Conservation (phyloP, 2,113 vertebrate species). For the Toxotes jaculatrix region DNA sequence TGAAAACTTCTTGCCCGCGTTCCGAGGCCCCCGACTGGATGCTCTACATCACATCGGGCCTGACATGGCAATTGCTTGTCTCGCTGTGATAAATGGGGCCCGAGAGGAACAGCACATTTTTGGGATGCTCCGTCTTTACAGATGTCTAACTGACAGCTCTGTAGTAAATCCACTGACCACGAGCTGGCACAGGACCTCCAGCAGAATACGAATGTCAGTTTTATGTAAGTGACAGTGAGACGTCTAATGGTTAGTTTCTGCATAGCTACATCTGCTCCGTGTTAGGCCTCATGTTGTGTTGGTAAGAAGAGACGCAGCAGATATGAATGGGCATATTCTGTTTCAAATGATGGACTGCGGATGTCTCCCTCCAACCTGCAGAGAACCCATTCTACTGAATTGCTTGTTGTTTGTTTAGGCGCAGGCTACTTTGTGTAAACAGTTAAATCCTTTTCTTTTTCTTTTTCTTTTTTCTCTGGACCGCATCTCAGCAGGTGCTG, state of each 20-base stretch:
- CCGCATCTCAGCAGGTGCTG: constrained; percentile 62
- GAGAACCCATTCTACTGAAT: background rate
- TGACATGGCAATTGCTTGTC: constrained; percentile 49
- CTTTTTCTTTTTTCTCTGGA: background rate
- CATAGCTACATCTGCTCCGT: constrained; percentile 50
- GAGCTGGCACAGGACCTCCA: constrained; percentile 1
- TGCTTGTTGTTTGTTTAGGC: constrained; percentile 38
- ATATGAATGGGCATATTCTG: constrained; percentile 14
- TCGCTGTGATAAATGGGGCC: constrained; percentile 54
- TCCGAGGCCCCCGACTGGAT: constrained; percentile 20
- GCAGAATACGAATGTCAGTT: constrained; percentile 29
- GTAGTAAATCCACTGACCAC: constrained; percentile 48
- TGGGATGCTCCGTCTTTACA: constrained; percentile 50
- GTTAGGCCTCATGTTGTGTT: background rate
- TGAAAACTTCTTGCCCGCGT: constrained; percentile 32
- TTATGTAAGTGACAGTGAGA: constrained; percentile 38
- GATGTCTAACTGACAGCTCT: constrained; percentile 54
- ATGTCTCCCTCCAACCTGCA: background rate
- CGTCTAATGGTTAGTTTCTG: constrained; percentile 39
- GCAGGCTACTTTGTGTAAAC: constrained; percentile 9
- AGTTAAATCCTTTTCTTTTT: background rate
- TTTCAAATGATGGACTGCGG: constrained; percentile 13
- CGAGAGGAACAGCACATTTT: constrained; percentile 37
- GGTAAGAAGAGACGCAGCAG: constrained; percentile 1
- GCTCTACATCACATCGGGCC: constrained; percentile 45